A percentile compares a stretch with the other conserved stretches of the same genome.
Conservation (phyloP, 2,888 invertebrate species). For the Ganaspis brasiliensis region DNA sequence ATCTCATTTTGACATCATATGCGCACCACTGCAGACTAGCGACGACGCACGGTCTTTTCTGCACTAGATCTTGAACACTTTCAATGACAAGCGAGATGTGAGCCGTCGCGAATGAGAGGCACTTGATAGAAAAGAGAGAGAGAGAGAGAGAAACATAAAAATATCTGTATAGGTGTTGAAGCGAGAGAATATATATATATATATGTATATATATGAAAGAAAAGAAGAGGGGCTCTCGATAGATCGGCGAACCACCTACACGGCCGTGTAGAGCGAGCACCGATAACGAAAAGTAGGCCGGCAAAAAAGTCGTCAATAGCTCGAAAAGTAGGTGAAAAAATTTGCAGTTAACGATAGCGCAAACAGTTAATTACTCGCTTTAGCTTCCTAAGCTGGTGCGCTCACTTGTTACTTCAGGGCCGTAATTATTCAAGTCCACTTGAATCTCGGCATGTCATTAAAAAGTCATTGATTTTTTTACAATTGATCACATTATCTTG, state of each 20-base stretch:
- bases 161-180: not conserved
- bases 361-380: slow-evolving; percentile 57
- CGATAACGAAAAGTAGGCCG: slow-evolving; percentile 77
- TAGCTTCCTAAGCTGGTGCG: slow-evolving; percentile 59
- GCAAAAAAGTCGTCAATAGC: slow-evolving; percentile 77
- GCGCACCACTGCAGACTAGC: not conserved
- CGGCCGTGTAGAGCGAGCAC: slow-evolving; percentile 58
- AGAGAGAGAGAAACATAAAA: slow-evolving; percentile 34
- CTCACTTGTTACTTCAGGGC: slow-evolving; percentile 36
- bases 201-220: slow-evolving; percentile 21
- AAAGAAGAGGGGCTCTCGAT: slow-evolving; percentile 49
- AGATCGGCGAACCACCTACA: slow-evolving; percentile 60
- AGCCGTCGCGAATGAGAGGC: slow-evolving; percentile 8
- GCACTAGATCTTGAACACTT: slow-evolving; percentile 77
- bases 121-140: slow-evolving; percentile 13
- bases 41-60: slow-evolving; percentile 59
- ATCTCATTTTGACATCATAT: not conserved
- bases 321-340: slow-evolving; percentile 79
- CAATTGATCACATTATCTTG: no score
- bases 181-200: slow-evolving; percentile 42
- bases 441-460: not conserved
- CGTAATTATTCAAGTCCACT: not conserved
- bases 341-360: slow-evolving; percentile 72
- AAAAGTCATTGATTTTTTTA: no score
- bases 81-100: slow-evolving; percentile 72